Evolutionary conservation across 2,113 vertebrate species (phyloP).

Genomic region (Eublepharis macularius): DNA sequence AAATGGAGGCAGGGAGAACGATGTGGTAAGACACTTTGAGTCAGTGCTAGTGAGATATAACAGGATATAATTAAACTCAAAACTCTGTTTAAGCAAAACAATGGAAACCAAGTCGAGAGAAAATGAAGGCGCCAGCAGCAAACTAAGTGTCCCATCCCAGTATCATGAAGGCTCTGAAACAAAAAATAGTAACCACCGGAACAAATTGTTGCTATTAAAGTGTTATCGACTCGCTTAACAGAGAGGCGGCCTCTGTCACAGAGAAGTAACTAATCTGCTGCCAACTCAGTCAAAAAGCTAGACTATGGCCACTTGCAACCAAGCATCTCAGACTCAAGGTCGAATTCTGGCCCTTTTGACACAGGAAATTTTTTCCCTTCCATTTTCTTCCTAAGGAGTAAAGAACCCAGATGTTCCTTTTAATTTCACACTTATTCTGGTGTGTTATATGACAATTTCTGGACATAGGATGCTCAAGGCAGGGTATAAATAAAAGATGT

Average conservation of each 20-base stretch:
- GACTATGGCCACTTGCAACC: neutral
- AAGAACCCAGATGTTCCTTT: neutral
- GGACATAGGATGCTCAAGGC: too few relatives aligned
- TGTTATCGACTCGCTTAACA: too few relatives aligned
- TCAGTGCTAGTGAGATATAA: too few relatives aligned
- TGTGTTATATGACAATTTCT: too few relatives aligned
- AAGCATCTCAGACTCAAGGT: neutral
- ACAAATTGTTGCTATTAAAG: neutral
- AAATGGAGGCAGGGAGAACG: too few relatives aligned
- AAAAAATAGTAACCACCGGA: neutral
- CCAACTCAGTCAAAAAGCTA: neutral
- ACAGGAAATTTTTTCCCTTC: neutral
- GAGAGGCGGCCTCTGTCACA: neutral
- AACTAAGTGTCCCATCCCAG: too few relatives aligned
- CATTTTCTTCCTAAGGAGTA: neutral
- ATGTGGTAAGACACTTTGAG: too few relatives aligned
- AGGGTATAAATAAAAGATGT: too few relatives aligned
- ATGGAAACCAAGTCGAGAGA: too few relatives aligned
- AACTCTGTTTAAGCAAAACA: too few relatives aligned
- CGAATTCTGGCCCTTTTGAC: neutral
- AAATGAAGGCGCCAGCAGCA: too few relatives aligned
- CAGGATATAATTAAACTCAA: too few relatives aligned
- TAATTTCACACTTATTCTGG: neutral
- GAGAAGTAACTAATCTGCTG: neutral
- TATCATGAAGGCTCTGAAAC: neutral